Percentiles rank a stretch among this genome's conserved stretches.
Evolutionary conservation across 2,888 invertebrate genomes (phyloP).

Genomic region (Tuta absoluta): DNA sequence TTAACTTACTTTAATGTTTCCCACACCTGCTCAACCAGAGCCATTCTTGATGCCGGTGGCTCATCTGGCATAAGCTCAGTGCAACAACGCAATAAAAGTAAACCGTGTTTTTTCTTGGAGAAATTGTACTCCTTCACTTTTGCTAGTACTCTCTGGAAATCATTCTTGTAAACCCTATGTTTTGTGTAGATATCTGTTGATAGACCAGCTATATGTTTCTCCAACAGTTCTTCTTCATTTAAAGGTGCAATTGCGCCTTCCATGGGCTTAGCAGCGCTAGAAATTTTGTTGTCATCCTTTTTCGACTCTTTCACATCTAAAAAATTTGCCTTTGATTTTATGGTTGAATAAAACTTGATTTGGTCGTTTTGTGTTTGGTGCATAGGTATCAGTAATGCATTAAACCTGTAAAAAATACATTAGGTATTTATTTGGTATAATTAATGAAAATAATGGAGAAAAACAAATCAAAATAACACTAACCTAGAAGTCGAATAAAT

Average conservation of each 20-base stretch:
- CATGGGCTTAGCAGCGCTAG: not conserved
- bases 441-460: not conserved
- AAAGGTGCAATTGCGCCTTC: conserved; percentile 9
- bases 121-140: conserved; percentile 66
- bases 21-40: conserved; percentile 80
- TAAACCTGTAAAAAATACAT: not conserved
- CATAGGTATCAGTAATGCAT: no score
- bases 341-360: conserved; percentile 3
- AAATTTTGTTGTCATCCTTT: not conserved
- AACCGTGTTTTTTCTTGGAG: conserved; percentile 67
- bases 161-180: conserved; percentile 73
- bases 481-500: conserved; percentile 6
- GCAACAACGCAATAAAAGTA: conserved; percentile 79
- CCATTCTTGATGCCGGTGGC: conserved; percentile 64
- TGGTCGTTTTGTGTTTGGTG: not conserved
- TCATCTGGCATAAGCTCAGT: conserved; percentile 79
- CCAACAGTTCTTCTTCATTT: conserved; percentile 57
- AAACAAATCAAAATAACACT: not conserved
- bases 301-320: not conserved
- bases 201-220: conserved; percentile 62
- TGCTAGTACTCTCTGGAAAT: conserved; percentile 57
- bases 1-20: conserved; percentile 64
- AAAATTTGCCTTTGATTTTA: not conserved
- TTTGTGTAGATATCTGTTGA: conserved; percentile 70
- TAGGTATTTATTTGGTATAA: no score